Percentiles rank a stretch among this genome's conserved stretches.
Evolutionary conservation across 2,797 vertebrate genomes (phyloP).

Genomic region (Gymnothorax reevesii): DNA sequence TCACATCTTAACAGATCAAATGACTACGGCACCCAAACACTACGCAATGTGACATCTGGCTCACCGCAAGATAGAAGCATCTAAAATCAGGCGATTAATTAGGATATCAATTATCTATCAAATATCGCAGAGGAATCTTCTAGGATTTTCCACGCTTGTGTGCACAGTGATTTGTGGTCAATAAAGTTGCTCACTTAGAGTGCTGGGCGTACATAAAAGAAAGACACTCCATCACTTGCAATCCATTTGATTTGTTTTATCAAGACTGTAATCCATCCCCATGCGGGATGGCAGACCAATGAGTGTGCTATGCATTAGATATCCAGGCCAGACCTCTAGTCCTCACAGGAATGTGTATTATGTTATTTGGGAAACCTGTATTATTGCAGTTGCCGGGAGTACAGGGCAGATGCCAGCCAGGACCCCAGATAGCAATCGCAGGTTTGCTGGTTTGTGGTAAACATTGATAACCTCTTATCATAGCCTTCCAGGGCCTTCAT

Average conservation of each 20-base stretch:
- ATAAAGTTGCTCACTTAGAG: slow-evolving; percentile 19
- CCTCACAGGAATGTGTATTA: slow-evolving; percentile 32
- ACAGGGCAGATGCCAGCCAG: slow-evolving; percentile 24
- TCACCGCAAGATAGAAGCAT: slow-evolving; percentile 37
- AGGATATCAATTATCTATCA: slow-evolving; percentile 41
- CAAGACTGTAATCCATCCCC: slow-evolving; percentile 9
- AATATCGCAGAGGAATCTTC: slow-evolving; percentile 31
- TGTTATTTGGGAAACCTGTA: slow-evolving; percentile 45
- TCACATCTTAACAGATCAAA: slow-evolving; percentile 16
- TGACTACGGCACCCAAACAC: slow-evolving; percentile 17
- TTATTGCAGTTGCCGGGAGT: slow-evolving; percentile 41
- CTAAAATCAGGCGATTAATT: slow-evolving; percentile 50
- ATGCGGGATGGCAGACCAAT: slow-evolving; percentile 22
- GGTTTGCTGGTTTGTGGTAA: slow-evolving; percentile 49
- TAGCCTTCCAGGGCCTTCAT: slow-evolving; percentile 56
- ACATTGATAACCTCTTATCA: slow-evolving; percentile 57
- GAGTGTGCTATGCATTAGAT: neutral
- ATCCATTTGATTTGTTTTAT: slow-evolving; percentile 21
- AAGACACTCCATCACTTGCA: slow-evolving; percentile 9
- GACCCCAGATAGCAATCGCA: slow-evolving; percentile 57
- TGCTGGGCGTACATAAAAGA: slow-evolving; percentile 31
- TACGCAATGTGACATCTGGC: slow-evolving; percentile 33
- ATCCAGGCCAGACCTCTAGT: slow-evolving; percentile 8
- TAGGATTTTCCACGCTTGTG: slow-evolving; percentile 25
- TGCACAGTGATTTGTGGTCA: slow-evolving; percentile 23